These are phyloP conservation scores for Lepas anatifera DNA, from an alignment of 2,888 invertebrate genomes.

Conservation along the genomic window DNA sequence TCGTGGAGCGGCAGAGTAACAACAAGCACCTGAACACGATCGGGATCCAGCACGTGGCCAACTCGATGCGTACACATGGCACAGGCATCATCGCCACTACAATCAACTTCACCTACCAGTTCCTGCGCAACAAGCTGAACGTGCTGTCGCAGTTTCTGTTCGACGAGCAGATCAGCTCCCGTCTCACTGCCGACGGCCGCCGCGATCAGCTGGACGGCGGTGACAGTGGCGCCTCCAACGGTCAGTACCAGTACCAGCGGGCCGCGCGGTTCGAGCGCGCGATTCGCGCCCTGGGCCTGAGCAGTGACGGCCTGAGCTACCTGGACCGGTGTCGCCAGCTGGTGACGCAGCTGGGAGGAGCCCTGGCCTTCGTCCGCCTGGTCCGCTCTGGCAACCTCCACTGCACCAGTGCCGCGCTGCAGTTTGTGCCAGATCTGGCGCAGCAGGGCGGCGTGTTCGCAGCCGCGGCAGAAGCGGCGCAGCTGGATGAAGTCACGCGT, in stretches of 20 bases:
- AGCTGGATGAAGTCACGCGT: conserved; percentile 33
- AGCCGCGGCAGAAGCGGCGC: background rate
- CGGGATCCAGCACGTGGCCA: conserved; percentile 65
- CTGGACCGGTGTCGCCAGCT: conserved; percentile 85
- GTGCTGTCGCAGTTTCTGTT: conserved; percentile 94
- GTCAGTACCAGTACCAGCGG: conserved; percentile 55
- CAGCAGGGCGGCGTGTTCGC: conserved; percentile 14
- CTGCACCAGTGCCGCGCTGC: conserved; percentile 78
- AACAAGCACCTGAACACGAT: conserved; percentile 92
- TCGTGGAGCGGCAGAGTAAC: conserved; percentile 78
- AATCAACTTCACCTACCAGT: conserved; percentile 86
- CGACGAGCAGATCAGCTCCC: conserved; percentile 94
- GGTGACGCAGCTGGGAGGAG: conserved; percentile 91
- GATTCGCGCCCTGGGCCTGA: conserved; percentile 72
- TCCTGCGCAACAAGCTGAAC: conserved; percentile 80
- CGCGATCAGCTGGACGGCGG: too few species aligned
- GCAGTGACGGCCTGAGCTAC: conserved; percentile 69
- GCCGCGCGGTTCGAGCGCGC: conserved; percentile 89
- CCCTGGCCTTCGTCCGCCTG: conserved; percentile 89
- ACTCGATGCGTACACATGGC: conserved; percentile 93
- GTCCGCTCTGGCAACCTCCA: conserved; percentile 87
- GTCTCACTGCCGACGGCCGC: conserved; percentile 75
- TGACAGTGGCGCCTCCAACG: too few species aligned
- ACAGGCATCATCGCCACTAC: conserved; percentile 93
- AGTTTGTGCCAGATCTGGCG: conserved; percentile 73